Evolutionary conservation across 2,888 invertebrate species (phyloP).

Genomic region (Helleia helle): DNA sequence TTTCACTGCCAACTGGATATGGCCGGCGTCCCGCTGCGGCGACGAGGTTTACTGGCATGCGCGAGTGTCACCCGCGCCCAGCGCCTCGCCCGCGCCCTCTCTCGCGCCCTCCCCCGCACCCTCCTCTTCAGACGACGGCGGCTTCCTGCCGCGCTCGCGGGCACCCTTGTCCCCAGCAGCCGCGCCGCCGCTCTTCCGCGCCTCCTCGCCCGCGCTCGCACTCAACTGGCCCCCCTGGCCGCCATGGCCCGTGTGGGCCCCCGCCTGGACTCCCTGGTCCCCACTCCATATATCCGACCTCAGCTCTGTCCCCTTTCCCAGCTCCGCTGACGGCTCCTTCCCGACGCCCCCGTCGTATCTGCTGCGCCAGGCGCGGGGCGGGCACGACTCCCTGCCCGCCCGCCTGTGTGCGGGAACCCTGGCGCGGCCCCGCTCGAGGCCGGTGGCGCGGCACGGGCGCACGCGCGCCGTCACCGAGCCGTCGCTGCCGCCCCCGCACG

Average conservation of each 20-base stretch:
- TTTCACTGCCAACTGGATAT: conserved; percentile 80
- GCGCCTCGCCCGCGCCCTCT: conserved; percentile 23
- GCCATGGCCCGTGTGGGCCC: conserved; percentile 78
- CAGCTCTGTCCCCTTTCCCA: conserved; percentile 87
- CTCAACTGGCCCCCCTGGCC: conserved; percentile 70
- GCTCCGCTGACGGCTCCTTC: conserved; percentile 85
- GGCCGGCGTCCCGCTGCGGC: conserved; percentile 81
- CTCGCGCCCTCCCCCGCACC: conserved; percentile 49
- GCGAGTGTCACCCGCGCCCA: conserved; percentile 25
- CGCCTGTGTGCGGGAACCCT: conserved; percentile 49
- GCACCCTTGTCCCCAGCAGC: conserved; percentile 77
- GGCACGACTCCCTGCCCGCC: conserved; percentile 78
- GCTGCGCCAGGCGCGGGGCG: conserved; percentile 72
- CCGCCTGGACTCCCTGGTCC: conserved; percentile 80
- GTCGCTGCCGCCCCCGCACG: conserved; percentile 74
- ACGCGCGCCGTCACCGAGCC: conserved; percentile 79
- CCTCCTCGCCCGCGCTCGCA: conserved; percentile 57
- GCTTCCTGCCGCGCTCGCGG: conserved; percentile 78
- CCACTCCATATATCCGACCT: conserved; percentile 88
- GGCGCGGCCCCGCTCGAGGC: conserved; percentile 74
- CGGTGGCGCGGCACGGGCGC: conserved; percentile 73
- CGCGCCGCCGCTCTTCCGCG: conserved; percentile 61
- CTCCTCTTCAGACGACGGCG: conserved; percentile 86
- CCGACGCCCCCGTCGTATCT: conserved; percentile 83
- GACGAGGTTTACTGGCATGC: conserved; percentile 42